A percentile compares a stretch with the other conserved stretches of the same genome.
Conservation (phyloP, 2,888 invertebrate genomes). For the Drosophila testacea region DNA sequence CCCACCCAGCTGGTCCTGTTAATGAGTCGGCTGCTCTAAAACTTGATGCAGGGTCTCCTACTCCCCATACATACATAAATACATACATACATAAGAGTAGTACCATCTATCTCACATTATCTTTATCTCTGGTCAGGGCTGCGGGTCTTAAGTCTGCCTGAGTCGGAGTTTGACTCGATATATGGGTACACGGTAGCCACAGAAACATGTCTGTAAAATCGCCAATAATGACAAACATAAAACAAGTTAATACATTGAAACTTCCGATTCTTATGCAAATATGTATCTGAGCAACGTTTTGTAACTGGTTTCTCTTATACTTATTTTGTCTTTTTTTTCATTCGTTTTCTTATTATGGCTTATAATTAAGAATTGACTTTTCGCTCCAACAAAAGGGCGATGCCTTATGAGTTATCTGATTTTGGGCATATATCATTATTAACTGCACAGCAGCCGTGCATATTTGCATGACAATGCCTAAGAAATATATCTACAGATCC, state of each 20-base stretch:
- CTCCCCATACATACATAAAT: neutral
- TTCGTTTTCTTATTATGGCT: conserved; percentile 45
- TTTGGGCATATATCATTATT: conserved; percentile 73
- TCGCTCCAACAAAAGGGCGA: conserved; percentile 54
- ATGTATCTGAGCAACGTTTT: conserved; percentile 52
- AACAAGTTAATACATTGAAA: conserved; percentile 79
- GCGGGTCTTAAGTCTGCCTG: conserved; percentile 6
- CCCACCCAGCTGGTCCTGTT: conserved; percentile 53
- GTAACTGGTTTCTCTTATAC: conserved; percentile 66
- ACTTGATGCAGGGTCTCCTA: conserved; percentile 17
- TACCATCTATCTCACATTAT: conserved; percentile 18
- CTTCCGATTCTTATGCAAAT: conserved; percentile 78
- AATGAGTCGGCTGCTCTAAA: conserved; percentile 55
- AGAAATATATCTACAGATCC: conserved; percentile 47
- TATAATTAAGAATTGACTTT: conserved; percentile 73
- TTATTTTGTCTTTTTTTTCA: conserved; percentile 3
- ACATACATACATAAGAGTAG: neutral
- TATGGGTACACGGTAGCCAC: conserved; percentile 58
- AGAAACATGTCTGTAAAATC: conserved; percentile 77
- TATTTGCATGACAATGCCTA: conserved; percentile 69
- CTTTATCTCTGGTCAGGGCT: conserved; percentile 1
- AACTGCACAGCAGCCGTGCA: conserved; percentile 56
- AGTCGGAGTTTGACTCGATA: neutral
- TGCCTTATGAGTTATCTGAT: conserved; percentile 68
- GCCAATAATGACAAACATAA: conserved; percentile 81